Conservation (phyloP, 2,888 invertebrate species). For the Pachliopta kotzebuea region DNA sequence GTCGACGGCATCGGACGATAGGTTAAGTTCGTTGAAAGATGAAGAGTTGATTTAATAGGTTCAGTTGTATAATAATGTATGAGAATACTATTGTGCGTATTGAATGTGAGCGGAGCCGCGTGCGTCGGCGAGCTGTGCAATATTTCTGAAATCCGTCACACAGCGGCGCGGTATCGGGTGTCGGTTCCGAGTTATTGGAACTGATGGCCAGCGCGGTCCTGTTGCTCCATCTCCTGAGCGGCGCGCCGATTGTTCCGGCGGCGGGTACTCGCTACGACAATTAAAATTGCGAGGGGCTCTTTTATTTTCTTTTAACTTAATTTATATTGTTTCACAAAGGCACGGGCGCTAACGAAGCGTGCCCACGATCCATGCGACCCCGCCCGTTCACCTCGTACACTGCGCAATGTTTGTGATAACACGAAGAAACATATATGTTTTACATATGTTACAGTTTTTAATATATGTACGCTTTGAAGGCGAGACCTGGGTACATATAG, state of each 20-base stretch:
- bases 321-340: constrained; percentile 22
- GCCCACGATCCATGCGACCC: background rate
- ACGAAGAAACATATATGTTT: constrained; percentile 1
- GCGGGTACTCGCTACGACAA: constrained; percentile 15
- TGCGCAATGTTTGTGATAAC: constrained; percentile 5
- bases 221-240: background rate
- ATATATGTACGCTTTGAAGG: too few species aligned
- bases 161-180: constrained; percentile 39
- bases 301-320: background rate
- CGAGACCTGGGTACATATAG: too few species aligned
- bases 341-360: constrained; percentile 16
- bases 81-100: too few species aligned
- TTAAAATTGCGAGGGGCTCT: constrained; percentile 18
- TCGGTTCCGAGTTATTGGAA: constrained; percentile 38
- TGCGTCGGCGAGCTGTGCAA: constrained; percentile 28
- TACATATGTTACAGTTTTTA: too few species aligned
- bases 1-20: too few species aligned
- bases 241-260: constrained; percentile 16
- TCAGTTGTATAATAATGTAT: too few species aligned
- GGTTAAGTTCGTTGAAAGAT: too few species aligned
- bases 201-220: constrained; percentile 33
- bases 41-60: too few species aligned
- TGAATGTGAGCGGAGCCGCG: too few species aligned
- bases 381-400: too few species aligned
- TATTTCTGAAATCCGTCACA: constrained; percentile 56